These are phyloP conservation scores for Macrosiphum euphorbiae DNA, from an alignment of 2,888 invertebrate genomes.

Conservation along the genomic window DNA sequence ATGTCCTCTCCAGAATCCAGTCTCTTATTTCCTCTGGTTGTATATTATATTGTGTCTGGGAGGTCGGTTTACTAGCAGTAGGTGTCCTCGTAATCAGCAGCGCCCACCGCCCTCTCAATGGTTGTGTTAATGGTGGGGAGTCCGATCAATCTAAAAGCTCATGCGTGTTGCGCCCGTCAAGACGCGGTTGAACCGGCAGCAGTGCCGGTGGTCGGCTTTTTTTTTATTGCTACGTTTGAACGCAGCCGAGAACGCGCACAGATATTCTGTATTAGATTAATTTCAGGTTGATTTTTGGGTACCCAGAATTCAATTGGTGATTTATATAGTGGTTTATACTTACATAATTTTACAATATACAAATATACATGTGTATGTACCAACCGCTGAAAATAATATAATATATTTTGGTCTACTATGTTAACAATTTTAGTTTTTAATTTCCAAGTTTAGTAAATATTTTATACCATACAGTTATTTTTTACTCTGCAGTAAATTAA, in stretches of 20 bases:
- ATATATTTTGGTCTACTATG: not conserved
- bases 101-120: constrained; percentile 49
- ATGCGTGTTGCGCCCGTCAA: constrained; percentile 60
- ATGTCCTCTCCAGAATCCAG: constrained; percentile 25
- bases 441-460: not conserved
- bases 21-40: constrained; percentile 36
- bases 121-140: constrained; percentile 62
- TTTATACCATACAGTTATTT: not conserved
- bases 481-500: not conserved
- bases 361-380: not conserved
- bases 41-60: constrained; percentile 23
- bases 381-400: not conserved
- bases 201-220: constrained; percentile 34
- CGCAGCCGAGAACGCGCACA: not conserved
- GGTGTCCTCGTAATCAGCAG: constrained; percentile 60
- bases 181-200: constrained; percentile 52
- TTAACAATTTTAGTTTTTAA: not conserved
- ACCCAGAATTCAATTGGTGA: not conserved
- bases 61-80: constrained; percentile 36
- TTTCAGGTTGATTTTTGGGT: not conserved
- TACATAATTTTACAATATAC: not conserved
- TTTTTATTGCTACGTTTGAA: not conserved
- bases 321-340: not conserved
- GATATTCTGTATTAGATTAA: not conserved
- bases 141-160: constrained; percentile 63